Evolutionary conservation across 2,797 vertebrate species (phyloP), one percentile per base, ranked within the genome.

Genomic region (Buceros bicornis): DNA sequence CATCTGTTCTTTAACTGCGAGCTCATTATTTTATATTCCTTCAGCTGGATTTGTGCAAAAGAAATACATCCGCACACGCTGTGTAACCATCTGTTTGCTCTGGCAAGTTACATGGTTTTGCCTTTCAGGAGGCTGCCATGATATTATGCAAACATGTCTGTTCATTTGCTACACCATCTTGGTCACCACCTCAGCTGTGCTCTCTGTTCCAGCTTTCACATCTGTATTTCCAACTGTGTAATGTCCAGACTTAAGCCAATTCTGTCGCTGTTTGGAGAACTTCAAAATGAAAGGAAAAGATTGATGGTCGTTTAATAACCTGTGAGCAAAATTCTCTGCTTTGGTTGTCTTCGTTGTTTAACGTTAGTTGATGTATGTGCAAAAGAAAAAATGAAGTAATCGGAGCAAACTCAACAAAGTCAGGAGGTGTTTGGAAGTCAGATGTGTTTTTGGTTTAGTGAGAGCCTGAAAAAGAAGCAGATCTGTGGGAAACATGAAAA

Each of bases 301-400:
- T 84, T 78, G 94, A 94, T 82, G 79, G 62, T 61, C 57, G 79
- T 90, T 93, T 97, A 93, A 87, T 92, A 97, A 95, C 61, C 88
- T 88, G 70, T 33, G 90, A 96, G 89, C 67, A 93, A 84, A 81
- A 47, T 29, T 93, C 83, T 93, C 73, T 74, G 77, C 83, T 93
- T 95, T 83, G 40, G 76, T 69, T 91, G 88, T 93, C 91, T 90
- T 96, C 65, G n/a, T 81, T 94, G 77, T 97, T 94, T 96, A 96
- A 95, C 22, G 10, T 85, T 62, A 80, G 79, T 87, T 97, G 93
- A 96, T 95, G 42, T 87, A 92, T 89, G 94, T 69, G 53, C 71
- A 51, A 87, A 94, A 88, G 45, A 35, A 76, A 92, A 93, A 92
- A 71, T 91, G 88, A 97, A 91, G 47, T 91, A 96, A 94, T 90